These are phyloP conservation scores for Siphamia tubifer DNA, from an alignment of 2,113 vertebrate genomes.

Conservation along the genomic window DNA sequence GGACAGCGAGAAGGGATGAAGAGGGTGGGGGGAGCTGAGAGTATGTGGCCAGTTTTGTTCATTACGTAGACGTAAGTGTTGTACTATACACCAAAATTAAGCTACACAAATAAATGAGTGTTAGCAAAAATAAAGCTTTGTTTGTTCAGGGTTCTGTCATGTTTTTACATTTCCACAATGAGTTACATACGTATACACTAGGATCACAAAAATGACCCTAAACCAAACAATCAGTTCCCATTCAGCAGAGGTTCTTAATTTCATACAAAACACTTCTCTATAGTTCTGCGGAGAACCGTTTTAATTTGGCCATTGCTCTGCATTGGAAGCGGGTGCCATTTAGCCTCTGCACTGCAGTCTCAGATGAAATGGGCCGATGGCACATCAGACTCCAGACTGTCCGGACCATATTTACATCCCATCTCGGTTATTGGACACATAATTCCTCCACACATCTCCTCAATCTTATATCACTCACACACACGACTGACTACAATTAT, in stretches of 20 bases:
- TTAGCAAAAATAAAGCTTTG: no score
- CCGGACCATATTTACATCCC: conserved; percentile 58
- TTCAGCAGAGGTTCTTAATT: conserved; percentile 5
- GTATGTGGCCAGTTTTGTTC: not conserved
- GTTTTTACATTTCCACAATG: no score
- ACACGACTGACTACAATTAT: conserved; percentile 64
- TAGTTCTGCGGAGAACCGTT: conserved; percentile 29
- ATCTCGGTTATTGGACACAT: conserved; percentile 61
- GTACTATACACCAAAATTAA: no score
- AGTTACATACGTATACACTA: not conserved
- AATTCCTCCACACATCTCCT: conserved; percentile 60
- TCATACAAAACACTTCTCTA: not conserved
- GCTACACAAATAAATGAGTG: no score
- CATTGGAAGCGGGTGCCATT: conserved; percentile 52
- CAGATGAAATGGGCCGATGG: conserved; percentile 53
- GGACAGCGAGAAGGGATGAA: conserved; percentile 9
- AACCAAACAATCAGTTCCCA: not conserved
- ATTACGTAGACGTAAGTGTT: not conserved
- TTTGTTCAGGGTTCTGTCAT: no score
- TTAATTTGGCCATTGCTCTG: conserved; percentile 39
- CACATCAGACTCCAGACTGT: conserved; percentile 38
- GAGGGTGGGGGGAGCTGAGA: not conserved
- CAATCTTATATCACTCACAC: conserved; percentile 40
- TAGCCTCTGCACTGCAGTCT: conserved; percentile 51
- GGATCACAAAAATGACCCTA: no score